Conservation (phyloP, 1,140 invertebrate species). For the Drosophila setifemur region DNA sequence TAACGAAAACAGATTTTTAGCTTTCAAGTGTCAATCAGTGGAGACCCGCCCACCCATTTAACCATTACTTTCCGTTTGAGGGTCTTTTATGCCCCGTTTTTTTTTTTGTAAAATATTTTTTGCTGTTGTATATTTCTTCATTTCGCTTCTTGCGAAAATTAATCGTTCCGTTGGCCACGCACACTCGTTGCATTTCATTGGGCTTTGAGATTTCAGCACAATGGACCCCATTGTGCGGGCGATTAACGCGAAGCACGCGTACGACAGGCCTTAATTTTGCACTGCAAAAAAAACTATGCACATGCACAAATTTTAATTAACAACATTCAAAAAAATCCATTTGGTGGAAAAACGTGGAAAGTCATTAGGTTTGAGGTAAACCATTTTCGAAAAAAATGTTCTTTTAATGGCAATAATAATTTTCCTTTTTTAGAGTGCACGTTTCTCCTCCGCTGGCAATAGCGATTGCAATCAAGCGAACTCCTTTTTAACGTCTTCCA, state of each 20-base stretch:
- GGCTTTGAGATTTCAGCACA: slow-evolving; percentile 18
- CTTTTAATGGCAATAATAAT: not conserved
- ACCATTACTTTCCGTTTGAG: slow-evolving; percentile 19
- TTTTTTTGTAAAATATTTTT: no score
- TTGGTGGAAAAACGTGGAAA: no score
- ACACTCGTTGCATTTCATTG: slow-evolving; percentile 36
- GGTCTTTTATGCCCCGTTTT: slow-evolving; percentile 5
- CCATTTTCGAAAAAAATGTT: not conserved
- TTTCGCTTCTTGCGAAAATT: slow-evolving; percentile 25
- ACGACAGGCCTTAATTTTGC: slow-evolving; percentile 1
- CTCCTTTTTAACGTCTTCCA: slow-evolving; percentile 36
- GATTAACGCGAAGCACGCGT: slow-evolving; percentile 44
- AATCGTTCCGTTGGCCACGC: slow-evolving; percentile 58
- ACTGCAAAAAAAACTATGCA: not conserved
- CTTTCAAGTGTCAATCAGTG: slow-evolving; percentile 63
- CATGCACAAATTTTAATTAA: no score
- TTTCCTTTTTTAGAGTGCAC: no score
- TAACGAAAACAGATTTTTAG: slow-evolving; percentile 36
- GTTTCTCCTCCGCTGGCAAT: slow-evolving; percentile 1
- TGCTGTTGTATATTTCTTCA: no score
- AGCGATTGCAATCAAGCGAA: slow-evolving; percentile 29
- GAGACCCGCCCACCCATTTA: not conserved
- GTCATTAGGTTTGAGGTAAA: no score
- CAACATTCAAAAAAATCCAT: no score
- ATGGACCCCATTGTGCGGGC: slow-evolving; percentile 47